These are phyloP conservation scores for Opisthograptis luteolata DNA, from an alignment of 2,888 invertebrate genomes.

Conservation along the genomic window DNA sequence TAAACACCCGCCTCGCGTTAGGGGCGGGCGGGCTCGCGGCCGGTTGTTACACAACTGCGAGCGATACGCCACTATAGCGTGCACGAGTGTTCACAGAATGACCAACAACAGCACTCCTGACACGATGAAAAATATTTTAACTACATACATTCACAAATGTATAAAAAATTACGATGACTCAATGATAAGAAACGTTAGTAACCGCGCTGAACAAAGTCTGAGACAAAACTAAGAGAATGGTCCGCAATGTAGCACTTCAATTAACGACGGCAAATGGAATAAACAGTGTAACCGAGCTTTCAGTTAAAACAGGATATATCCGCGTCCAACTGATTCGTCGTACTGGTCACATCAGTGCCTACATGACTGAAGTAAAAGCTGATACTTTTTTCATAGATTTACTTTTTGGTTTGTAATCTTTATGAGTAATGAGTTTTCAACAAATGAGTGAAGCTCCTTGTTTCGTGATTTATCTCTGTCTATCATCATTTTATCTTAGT, in stretches of 20 bases:
- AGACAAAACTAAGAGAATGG: constrained; percentile 59
- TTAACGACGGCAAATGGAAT: constrained; percentile 70
- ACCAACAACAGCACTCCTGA: constrained; percentile 30
- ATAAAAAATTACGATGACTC: constrained; percentile 14
- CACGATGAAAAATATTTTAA: constrained; percentile 27
- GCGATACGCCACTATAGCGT: constrained; percentile 46
- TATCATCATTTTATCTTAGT: constrained; percentile 4
- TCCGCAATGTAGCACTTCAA: constrained; percentile 57
- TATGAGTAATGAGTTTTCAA: background rate
- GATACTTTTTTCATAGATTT: background rate
- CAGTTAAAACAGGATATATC: constrained; percentile 81
- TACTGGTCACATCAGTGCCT: constrained; percentile 16
- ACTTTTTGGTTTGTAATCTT: no score
- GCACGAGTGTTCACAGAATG: constrained; percentile 40
- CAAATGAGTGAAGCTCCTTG: background rate
- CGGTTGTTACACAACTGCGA: constrained; percentile 71
- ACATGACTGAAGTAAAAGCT: background rate
- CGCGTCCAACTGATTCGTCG: constrained; percentile 53
- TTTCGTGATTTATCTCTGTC: constrained; percentile 7
- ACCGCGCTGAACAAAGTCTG: constrained; percentile 44
- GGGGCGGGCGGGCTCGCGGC: constrained; percentile 69
- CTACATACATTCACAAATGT: constrained; percentile 12
- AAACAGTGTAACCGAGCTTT: constrained; percentile 66
- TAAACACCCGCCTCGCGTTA: constrained; percentile 42
- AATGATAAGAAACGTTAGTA: constrained; percentile 26